Conservation (phyloP, 2,888 invertebrate genomes). For the Eupithecia vulgata region DNA sequence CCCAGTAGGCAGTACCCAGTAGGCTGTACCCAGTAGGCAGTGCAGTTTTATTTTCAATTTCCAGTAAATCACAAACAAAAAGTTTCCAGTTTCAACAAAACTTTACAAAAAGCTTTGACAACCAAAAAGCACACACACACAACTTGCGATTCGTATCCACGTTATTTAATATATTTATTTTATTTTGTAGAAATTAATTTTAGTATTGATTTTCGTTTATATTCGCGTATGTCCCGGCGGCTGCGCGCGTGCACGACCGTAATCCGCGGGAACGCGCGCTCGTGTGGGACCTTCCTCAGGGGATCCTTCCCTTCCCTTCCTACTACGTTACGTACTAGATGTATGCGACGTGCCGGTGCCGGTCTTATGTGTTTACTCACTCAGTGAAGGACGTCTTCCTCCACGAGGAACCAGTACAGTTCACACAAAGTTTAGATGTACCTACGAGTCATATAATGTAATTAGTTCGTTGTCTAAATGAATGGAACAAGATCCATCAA, state of each 20-base stretch:
- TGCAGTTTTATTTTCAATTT: not conserved
- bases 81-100: conserved; percentile 7
- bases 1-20: no score
- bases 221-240: not conserved
- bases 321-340: not conserved
- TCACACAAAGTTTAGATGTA: no score
- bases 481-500: no score
- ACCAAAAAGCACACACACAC: not conserved
- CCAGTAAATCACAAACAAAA: not conserved
- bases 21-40: not conserved
- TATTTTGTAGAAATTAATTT: not conserved
- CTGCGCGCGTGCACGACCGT: conserved; percentile 1
- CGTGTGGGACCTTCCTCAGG: not conserved
- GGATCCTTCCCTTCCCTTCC: not conserved
- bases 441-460: no score
- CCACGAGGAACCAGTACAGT: no score
- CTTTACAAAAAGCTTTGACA: conserved; percentile 10
- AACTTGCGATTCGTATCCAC: not conserved
- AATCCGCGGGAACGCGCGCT: not conserved
- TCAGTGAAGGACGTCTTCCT: not conserved
- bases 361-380: not conserved
- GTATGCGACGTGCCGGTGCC: not conserved
- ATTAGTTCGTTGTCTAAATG: no score
- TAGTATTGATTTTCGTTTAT: not conserved
- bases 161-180: not conserved